These are phyloP conservation scores for Xenops minutus DNA, from an alignment of 2,797 vertebrate genomes.

Conservation along the genomic window DNA sequence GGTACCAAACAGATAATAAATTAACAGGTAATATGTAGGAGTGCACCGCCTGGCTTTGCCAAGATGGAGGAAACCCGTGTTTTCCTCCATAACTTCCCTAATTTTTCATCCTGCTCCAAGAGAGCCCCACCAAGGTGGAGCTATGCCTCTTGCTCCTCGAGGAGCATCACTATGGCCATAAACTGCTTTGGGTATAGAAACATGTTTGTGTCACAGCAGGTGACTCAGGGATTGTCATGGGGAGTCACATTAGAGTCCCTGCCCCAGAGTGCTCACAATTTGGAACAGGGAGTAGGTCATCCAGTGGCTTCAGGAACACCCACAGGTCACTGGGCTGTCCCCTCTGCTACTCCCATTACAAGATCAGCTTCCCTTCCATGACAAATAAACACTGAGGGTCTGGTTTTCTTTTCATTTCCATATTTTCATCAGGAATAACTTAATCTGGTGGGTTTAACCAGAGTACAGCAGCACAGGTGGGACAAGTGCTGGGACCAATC, in stretches of 20 bases:
- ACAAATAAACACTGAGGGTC: background rate
- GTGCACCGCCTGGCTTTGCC: background rate
- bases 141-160: background rate
- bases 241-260: background rate
- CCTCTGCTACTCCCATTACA: background rate
- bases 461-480: background rate
- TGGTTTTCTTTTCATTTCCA: background rate
- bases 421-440: background rate
- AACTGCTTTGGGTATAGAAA: background rate
- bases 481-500: background rate
- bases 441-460: background rate
- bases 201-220: background rate
- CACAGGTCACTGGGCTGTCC: background rate
- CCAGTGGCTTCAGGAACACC: background rate
- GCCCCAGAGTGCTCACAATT: fast-evolving
- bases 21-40: background rate
- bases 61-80: background rate
- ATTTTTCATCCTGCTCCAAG: background rate
- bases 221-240: background rate
- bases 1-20: background rate
- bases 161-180: background rate
- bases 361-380: background rate
- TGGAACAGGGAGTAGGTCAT: background rate
- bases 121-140: background rate
- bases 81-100: background rate